Base-by-base conservation (phyloP, 2,113 vertebrate genomes). In the Laterallus jamaicensis region DNA sequence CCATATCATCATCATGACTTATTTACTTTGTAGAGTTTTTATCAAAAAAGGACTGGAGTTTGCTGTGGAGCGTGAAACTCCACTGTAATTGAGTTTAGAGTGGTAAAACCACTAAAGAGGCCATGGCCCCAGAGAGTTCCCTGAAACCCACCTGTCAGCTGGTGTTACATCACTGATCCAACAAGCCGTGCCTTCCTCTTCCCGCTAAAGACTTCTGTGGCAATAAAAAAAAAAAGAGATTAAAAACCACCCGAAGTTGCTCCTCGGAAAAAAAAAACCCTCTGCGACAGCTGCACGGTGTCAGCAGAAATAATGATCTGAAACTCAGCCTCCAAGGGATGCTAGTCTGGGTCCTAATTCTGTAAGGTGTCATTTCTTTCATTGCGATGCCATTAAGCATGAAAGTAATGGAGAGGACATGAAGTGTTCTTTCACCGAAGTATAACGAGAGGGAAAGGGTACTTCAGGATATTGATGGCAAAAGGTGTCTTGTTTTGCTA, bases 91-190 rank as follows among this genome's bases (percentile, higher is more conserved):
- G 98, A 98, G 98, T 98, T 97, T 98, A 97, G 98, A 98, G 98
- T 98, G 98, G 97, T 97, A 97, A 97, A 98, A 97, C 97, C 95
- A 97, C 97, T 98, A 98, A 98, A 97, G 97, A 98, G 98, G 98
- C 97, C 97, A 98, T 60, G 97, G 98, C 99, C 98, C 98, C 96
- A 96, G 99, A 99, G 99, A 99, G 97, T 97, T 98, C 97, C 98
- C 98, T 93, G 97, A 98, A 99, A 99, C 98, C 98, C 98, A 98
- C 98, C 98, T 99, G 99, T 99, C 99, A 99, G 98, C 98, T 98
- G 97, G 96, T 97, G 97, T 99, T 99, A 99, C 97, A 98, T 99
- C 99, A 99, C 97, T 97, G 94, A 97, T 97, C 97, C 97, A 98
- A 87, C 94, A 98, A 97, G 97, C 95, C 97, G 21, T 97, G 97